A percentile compares a stretch with the other conserved stretches of the same genome.
Conservation (phyloP, 2,113 vertebrate genomes). For the Cacatua alba region DNA sequence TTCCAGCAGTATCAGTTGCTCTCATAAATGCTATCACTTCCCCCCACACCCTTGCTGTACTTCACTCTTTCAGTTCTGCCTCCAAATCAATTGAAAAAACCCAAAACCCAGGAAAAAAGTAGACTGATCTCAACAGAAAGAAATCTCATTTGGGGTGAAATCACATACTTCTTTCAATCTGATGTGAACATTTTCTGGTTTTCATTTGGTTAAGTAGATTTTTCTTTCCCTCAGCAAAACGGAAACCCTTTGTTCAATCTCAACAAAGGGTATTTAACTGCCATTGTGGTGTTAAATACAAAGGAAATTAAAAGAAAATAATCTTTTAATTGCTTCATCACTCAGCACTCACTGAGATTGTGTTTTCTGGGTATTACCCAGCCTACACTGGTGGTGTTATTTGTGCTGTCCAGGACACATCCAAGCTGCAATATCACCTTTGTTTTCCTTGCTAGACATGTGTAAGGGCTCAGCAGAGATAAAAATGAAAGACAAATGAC, state of each 20-base stretch:
- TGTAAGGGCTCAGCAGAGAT: neutral
- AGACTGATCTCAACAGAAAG: constrained; percentile 14
- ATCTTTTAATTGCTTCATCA: neutral
- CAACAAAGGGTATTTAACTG: neutral
- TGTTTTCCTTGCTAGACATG: neutral
- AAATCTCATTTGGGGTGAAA: constrained; percentile 27
- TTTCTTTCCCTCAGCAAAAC: constrained; percentile 28
- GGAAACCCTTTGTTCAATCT: neutral
- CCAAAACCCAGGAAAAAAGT: neutral
- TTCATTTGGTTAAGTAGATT: neutral
- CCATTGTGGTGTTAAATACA: neutral
- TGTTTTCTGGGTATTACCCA: neutral
- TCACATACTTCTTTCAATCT: constrained; percentile 1
- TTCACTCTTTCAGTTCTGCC: constrained; percentile 48
- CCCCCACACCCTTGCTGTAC: constrained; percentile 32
- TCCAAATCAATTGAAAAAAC: constrained; percentile 36
- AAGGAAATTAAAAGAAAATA: neutral
- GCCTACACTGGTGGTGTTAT: neutral
- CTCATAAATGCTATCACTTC: constrained; percentile 46
- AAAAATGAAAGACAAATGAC: neutral
- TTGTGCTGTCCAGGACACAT: neutral
- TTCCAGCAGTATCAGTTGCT: constrained; percentile 41
- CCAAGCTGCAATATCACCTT: neutral
- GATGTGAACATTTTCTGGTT: constrained; percentile 26
- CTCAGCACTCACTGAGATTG: neutral